phyloP scores from a whole-genome alignment of 2,888 invertebrate genomes.

The Lasioglossum zephyrum region DNA sequence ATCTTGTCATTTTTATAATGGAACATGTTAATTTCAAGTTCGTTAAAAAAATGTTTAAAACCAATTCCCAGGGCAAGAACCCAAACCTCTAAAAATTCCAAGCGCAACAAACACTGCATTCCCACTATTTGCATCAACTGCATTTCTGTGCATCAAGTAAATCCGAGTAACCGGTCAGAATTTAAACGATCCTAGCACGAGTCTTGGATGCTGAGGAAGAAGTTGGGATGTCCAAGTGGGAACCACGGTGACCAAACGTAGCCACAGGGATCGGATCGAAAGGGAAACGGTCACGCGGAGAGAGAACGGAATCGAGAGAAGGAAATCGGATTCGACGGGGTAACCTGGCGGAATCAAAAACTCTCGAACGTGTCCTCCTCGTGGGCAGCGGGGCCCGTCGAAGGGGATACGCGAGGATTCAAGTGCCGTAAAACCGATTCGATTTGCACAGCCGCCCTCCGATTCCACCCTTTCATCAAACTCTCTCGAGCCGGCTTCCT shows the following conservation, averaged over 20 bases:
- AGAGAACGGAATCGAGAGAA: constrained; percentile 25
- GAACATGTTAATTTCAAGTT: too few species aligned
- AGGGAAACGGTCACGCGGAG: not conserved
- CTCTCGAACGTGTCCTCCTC: constrained; percentile 46
- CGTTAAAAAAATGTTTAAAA: too few species aligned
- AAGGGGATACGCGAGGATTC: constrained; percentile 43
- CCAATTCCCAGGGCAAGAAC: not conserved
- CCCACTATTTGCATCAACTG: not conserved
- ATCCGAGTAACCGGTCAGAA: not conserved
- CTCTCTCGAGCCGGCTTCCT: constrained; percentile 23
- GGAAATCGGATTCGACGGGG: constrained; percentile 43
- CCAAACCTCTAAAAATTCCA: too few species aligned
- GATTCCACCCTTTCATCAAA: constrained; percentile 59
- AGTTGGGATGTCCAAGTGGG: not conserved
- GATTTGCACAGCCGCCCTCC: constrained; percentile 61
- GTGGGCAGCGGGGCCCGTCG: constrained; percentile 19
- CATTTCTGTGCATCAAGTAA: not conserved
- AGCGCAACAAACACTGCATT: too few species aligned
- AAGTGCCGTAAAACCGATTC: constrained; percentile 65
- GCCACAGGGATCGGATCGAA: not conserved
- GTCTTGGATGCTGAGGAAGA: not conserved
- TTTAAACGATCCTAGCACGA: not conserved
- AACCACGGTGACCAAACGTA: not conserved
- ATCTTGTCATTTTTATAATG: too few species aligned
- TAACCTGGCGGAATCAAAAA: constrained; percentile 46